Conservation (phyloP, 2,888 invertebrate genomes). For the Drosophila helvetica region DNA sequence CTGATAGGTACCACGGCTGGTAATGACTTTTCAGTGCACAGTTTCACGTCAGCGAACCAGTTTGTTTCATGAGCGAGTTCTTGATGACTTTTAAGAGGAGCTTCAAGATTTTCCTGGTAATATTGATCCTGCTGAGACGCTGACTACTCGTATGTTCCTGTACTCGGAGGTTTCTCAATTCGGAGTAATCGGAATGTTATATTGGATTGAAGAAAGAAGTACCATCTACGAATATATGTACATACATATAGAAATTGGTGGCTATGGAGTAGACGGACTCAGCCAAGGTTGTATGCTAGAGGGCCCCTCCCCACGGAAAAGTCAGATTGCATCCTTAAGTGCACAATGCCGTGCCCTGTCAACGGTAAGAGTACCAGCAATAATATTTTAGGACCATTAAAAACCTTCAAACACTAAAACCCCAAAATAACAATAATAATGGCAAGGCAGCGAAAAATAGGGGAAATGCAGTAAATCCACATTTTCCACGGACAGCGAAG, state of each 20-base stretch:
- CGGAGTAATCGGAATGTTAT: neutral
- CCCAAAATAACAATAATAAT: constrained; percentile 57
- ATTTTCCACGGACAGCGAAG: constrained; percentile 43
- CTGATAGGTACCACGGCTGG: too few species aligned
- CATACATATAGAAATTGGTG: neutral
- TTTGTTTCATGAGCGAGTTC: too few species aligned
- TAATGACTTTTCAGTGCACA: neutral
- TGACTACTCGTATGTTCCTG: too few species aligned
- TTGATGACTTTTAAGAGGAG: too few species aligned
- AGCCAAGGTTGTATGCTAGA: constrained; percentile 27
- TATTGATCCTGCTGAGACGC: too few species aligned
- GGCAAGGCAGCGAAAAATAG: constrained; percentile 15
- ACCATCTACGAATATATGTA: neutral
- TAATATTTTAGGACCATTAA: constrained; percentile 43
- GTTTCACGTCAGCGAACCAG: too few species aligned
- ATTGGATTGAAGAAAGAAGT: neutral
- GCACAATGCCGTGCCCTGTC: constrained; percentile 64
- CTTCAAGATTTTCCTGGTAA: too few species aligned
- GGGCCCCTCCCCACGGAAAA: constrained; percentile 21
- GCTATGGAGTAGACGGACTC: constrained; percentile 4
- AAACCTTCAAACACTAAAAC: constrained; percentile 34
- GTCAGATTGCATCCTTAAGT: constrained; percentile 54
- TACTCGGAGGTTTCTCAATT: neutral
- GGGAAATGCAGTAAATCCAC: constrained; percentile 55
- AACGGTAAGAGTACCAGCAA: constrained; percentile 22